Percentiles rank a stretch among this genome's conserved stretches.
Evolutionary conservation across 2,888 invertebrate genomes (phyloP).

Genomic region (Poecilobothrus nobilitatus): DNA sequence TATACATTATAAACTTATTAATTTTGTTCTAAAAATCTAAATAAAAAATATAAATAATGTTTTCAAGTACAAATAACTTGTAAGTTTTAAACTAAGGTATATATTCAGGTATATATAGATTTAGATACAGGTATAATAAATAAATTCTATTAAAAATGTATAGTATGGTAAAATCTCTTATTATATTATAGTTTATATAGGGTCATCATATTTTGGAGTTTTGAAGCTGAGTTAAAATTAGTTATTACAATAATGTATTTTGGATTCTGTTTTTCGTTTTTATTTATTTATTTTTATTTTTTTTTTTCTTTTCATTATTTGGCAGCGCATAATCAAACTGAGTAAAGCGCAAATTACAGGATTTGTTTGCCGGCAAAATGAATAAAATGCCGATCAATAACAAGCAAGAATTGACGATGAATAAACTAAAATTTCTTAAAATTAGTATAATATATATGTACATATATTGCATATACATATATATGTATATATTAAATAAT

Average conservation of each 20-base stretch:
- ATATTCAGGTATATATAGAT: not conserved
- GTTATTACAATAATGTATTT: not conserved
- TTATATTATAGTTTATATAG: not conserved
- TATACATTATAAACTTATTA: not conserved
- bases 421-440: no score
- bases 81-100: not conserved
- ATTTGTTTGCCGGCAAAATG: not conserved
- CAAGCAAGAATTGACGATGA: not conserved
- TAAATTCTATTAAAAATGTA: not conserved
- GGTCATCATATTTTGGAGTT: slow-evolving; percentile 1
- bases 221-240: not conserved
- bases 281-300: not conserved
- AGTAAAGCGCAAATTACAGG: slow-evolving; percentile 4
- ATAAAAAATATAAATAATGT: no score
- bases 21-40: not conserved
- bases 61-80: not conserved
- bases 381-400: not conserved
- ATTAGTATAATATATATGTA: not conserved
- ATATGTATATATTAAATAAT: not conserved
- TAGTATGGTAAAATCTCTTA: not conserved
- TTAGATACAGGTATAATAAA: not conserved
- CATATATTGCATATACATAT: not conserved
- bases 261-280: not conserved
- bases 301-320: not conserved
- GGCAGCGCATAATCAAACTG: not conserved